These are phyloP conservation scores for Aphis craccivora DNA, from an alignment of 1,140 invertebrate species.

Conservation along the genomic window DNA sequence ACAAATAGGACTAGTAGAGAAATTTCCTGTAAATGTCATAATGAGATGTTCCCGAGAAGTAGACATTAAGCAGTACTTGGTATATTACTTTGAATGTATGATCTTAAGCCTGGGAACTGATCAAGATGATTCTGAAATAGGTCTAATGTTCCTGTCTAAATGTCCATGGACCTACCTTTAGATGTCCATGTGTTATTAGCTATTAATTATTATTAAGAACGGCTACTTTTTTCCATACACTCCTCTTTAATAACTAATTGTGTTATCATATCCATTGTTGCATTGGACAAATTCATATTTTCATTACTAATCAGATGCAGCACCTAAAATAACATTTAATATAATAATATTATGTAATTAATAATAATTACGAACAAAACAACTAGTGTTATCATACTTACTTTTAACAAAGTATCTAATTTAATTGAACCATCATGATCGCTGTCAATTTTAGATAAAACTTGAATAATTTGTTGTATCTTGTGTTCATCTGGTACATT, in stretches of 20 bases:
- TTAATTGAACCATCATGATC: slow-evolving; percentile 92
- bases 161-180: too few relatives aligned
- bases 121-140: too few relatives aligned
- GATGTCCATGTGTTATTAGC: too few relatives aligned
- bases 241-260: slow-evolving; percentile 89
- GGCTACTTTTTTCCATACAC: slow-evolving; percentile 69
- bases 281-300: slow-evolving; percentile 83
- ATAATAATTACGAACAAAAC: slow-evolving; percentile 5
- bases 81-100: too few relatives aligned
- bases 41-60: too few relatives aligned
- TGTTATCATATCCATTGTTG: slow-evolving; percentile 87
- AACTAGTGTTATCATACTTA: slow-evolving; percentile 64
- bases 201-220: background rate
- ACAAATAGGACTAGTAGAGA: too few relatives aligned
- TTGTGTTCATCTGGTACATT: slow-evolving; percentile 84
- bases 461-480: slow-evolving; percentile 81
- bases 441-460: slow-evolving; percentile 85
- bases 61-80: too few relatives aligned
- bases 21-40: too few relatives aligned
- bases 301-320: slow-evolving; percentile 87
- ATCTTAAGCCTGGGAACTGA: too few relatives aligned
- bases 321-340: slow-evolving; percentile 72
- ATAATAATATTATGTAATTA: background rate
- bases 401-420: slow-evolving; percentile 91
- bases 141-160: too few relatives aligned